These are phyloP conservation scores for Poecilobothrus nobilitatus DNA, from an alignment of 2,888 invertebrate genomes.

Conservation along the genomic window DNA sequence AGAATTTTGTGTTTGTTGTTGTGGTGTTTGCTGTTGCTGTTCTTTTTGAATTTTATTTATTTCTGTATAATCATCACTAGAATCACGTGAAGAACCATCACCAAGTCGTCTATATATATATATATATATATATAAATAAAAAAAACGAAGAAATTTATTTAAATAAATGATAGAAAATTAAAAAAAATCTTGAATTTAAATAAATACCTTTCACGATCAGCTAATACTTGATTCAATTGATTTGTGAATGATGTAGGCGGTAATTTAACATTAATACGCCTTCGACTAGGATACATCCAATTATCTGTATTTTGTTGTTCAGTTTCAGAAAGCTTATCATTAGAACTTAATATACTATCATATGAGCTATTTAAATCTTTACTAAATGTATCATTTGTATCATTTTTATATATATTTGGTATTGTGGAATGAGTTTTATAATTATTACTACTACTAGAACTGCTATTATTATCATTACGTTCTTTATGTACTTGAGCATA, in stretches of 20 bases:
- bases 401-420: constrained; percentile 44
- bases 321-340: constrained; percentile 41
- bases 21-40: not conserved
- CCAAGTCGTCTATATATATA: constrained; percentile 35
- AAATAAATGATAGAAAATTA: constrained; percentile 8
- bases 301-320: constrained; percentile 38
- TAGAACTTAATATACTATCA: constrained; percentile 44
- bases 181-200: not conserved
- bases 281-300: constrained; percentile 44
- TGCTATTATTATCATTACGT: constrained; percentile 24
- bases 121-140: constrained; percentile 1
- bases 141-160: no score
- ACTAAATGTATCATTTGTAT: constrained; percentile 29
- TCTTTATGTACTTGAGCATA: constrained; percentile 52
- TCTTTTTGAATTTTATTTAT: constrained; percentile 47
- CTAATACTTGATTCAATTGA: constrained; percentile 77
- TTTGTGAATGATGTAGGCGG: constrained; percentile 75
- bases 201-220: constrained; percentile 68
- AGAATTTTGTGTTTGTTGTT: constrained; percentile 40
- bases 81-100: constrained; percentile 49
- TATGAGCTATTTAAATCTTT: constrained; percentile 44
- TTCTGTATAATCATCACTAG: constrained; percentile 56
- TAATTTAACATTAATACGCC: constrained; percentile 47
- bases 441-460: constrained; percentile 10
- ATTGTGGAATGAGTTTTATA: constrained; percentile 30